A percentile compares a stretch with the other conserved stretches of the same genome.
These are phyloP conservation scores for Hydrotaea cyrtoneurina DNA, from an alignment of 2,888 invertebrate genomes.

Conservation along the genomic window DNA sequence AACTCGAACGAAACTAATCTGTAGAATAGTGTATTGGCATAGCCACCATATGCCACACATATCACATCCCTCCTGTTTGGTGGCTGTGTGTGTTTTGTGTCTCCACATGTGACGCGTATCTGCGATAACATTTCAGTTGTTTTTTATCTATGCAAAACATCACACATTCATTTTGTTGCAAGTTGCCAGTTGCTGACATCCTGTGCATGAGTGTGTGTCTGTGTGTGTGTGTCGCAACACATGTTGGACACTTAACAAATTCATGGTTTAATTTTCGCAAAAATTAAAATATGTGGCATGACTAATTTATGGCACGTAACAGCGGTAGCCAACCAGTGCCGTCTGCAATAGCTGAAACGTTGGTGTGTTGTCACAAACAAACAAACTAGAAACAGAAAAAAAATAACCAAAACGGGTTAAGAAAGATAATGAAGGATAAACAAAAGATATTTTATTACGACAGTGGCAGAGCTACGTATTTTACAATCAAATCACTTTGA, in stretches of 20 bases:
- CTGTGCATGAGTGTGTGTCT: slow-evolving; percentile 23
- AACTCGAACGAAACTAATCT: too few species aligned
- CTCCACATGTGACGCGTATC: background rate
- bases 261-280: slow-evolving; percentile 36
- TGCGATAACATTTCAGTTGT: slow-evolving; percentile 60
- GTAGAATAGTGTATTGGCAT: too few species aligned
- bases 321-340: slow-evolving; percentile 56
- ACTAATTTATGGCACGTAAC: slow-evolving; percentile 63
- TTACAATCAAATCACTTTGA: too few species aligned
- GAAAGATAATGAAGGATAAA: background rate
- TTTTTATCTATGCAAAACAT: slow-evolving; percentile 62
- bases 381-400: too few species aligned
- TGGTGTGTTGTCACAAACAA: background rate
- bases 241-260: slow-evolving; percentile 43
- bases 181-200: slow-evolving; percentile 44
- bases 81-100: too few species aligned
- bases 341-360: slow-evolving; percentile 14
- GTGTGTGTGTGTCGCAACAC: slow-evolving; percentile 6
- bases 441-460: background rate
- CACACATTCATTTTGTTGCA: slow-evolving; percentile 47
- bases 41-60: too few species aligned
- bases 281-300: slow-evolving; percentile 37
- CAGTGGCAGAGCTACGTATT: too few species aligned
- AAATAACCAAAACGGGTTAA: background rate
- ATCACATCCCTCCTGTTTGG: too few species aligned